phyloP scores from a whole-genome alignment of 2,888 invertebrate species.

The Eristalinus aeneus region DNA sequence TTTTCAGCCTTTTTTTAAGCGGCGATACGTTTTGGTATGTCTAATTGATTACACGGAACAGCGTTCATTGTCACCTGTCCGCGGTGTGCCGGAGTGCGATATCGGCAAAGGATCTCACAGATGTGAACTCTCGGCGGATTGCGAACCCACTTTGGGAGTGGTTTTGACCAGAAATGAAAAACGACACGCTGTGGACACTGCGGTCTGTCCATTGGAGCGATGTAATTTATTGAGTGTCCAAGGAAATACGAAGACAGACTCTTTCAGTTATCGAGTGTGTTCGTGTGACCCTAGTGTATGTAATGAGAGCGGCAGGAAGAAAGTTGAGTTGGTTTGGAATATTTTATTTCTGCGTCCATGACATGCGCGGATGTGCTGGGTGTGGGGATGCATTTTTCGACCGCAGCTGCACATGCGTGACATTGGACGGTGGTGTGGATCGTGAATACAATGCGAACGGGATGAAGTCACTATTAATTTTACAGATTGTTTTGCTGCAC shows the following conservation, averaged over 20 bases:
- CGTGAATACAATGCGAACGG: not conserved
- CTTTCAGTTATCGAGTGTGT: not conserved
- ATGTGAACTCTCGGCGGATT: not conserved
- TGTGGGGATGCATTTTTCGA: not conserved
- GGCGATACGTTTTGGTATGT: conserved; percentile 46
- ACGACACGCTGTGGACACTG: conserved; percentile 26
- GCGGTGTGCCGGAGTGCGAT: conserved; percentile 16
- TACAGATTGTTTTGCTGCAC: conserved; percentile 9
- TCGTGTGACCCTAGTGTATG: not conserved
- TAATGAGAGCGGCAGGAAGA: conserved; percentile 3
- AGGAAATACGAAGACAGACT: conserved; percentile 38
- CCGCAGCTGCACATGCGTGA: conserved; percentile 49
- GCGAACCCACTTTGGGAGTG: conserved; percentile 27
- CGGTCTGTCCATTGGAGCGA: conserved; percentile 49
- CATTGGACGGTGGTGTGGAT: not conserved
- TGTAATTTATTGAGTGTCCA: conserved; percentile 60
- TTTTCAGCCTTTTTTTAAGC: conserved; percentile 18
- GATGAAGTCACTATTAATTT: conserved; percentile 2
- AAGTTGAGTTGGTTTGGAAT: not conserved
- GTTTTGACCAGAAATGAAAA: not conserved
- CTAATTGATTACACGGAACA: not conserved
- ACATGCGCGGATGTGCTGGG: conserved; percentile 23
- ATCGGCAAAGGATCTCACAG: conserved; percentile 43
- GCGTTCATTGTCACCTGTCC: conserved; percentile 45
- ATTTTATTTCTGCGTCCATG: conserved; percentile 9